Percentiles rank a stretch among this genome's conserved stretches.
phyloP scores from a whole-genome alignment of 2,113 vertebrate genomes.

The Charadrius vociferus region DNA sequence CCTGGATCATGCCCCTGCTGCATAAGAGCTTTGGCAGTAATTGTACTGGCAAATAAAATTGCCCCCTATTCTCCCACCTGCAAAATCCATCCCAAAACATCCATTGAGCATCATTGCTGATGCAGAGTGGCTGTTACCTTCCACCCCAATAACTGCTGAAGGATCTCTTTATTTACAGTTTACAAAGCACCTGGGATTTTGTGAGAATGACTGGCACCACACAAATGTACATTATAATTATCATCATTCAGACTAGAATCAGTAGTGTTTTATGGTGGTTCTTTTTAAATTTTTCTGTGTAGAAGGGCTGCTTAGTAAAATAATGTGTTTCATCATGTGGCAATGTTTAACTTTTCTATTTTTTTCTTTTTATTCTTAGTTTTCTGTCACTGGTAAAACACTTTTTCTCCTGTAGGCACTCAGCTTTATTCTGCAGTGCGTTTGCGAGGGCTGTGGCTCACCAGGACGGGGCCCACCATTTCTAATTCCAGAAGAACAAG shows the following conservation, averaged over 20 bases:
- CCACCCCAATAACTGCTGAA: not conserved
- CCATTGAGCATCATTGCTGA: not conserved
- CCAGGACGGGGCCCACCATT: not conserved
- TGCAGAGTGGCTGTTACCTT: not conserved
- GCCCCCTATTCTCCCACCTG: not conserved
- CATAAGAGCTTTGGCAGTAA: not conserved
- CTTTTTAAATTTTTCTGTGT: not conserved
- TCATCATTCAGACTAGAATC: not conserved
- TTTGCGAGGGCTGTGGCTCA: not conserved
- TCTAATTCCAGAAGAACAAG: not conserved
- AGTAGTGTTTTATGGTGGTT: not conserved
- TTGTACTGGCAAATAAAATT: not conserved
- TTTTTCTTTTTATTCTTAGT: not conserved
- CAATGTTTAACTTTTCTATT: fast-evolving
- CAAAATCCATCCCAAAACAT: not conserved
- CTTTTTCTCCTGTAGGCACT: not conserved
- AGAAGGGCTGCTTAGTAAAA: not conserved
- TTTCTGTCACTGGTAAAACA: not conserved
- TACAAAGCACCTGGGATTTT: not conserved
- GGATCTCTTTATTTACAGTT: not conserved
- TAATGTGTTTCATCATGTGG: not conserved
- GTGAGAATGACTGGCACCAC: not conserved
- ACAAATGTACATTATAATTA: not conserved
- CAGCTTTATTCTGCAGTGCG: not conserved
- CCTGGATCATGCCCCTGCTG: not conserved